Evolutionary conservation across 1,140 invertebrate genomes (phyloP).

Genomic region (Eulimnadia texana): DNA sequence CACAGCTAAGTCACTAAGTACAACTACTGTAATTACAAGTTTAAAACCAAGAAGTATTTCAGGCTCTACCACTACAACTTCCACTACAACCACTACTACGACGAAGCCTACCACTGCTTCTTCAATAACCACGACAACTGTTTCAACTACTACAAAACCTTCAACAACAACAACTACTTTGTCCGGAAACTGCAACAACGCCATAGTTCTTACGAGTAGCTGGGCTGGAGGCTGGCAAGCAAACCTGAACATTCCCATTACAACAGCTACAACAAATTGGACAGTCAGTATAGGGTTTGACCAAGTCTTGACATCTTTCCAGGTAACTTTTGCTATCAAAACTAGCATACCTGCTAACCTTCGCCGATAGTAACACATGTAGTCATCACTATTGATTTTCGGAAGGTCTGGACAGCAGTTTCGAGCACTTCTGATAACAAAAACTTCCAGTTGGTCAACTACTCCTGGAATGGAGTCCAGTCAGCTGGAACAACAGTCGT

Average conservation of each 20-base stretch:
- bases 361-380: background rate
- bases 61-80: background rate
- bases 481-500: constrained; percentile 3
- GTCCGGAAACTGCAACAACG: constrained; percentile 9
- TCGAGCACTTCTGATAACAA: constrained; percentile 6
- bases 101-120: background rate
- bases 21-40: background rate
- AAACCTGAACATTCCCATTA: background rate
- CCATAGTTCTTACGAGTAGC: background rate
- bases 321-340: background rate
- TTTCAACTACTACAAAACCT: background rate
- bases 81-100: background rate
- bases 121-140: background rate
- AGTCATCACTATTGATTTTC: background rate
- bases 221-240: constrained; percentile 13
- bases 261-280: constrained; percentile 9
- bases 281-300: constrained; percentile 2
- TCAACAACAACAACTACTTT: background rate
- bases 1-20: too few relatives aligned
- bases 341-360: background rate
- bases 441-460: background rate
- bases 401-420: constrained; percentile 6
- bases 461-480: constrained; percentile 10
- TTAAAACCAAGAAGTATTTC: background rate
- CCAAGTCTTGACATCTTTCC: background rate